Base-by-base conservation (phyloP, 2,113 vertebrate genomes). In the Tylochromis polylepis region DNA sequence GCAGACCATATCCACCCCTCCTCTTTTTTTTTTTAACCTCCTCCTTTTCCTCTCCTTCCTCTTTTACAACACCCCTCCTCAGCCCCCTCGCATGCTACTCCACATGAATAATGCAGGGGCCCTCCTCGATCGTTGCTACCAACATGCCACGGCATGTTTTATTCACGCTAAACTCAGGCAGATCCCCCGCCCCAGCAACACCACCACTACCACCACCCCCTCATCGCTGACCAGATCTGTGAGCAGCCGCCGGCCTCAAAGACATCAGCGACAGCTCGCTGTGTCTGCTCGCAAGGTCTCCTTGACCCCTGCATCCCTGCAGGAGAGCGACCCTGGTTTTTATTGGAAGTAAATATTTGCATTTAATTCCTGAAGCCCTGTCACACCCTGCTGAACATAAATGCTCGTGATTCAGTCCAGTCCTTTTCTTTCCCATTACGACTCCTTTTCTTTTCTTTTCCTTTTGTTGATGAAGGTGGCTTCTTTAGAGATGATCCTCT, bases 71-170 rank as follows among this genome's bases (percentile, higher is more conserved):
- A 27, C 34, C 36, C 84, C n/a, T 46, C 72, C 41, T 24, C 78
- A 22, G 14, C 53, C 58, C 60, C 80, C 85, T 83, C 38, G 34
- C 86, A 84, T 81, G 77, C 91, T 85, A 49, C 87, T 81, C 43
- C 1, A 20, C 87, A 96, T 96, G 92, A 96, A 96, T 96, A 95
- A 96, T 96, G 94, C 92, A 96, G 43, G n/a, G 57, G 55, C 57
- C 90, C 85, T 94, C 87, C 90, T 90, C 90, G 31, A 94, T 86
- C 79, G 87, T 93, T 89, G 84, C 92, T 84, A 90, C 83, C 88
- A 88, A 93, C 94, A 94, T 90, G 94, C 92, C 91, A 86, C 62
- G 56, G 60, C 93, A 96, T 96, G 95, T 96, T 96, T 96, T 96
- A 96, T 96, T 96, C 94, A 96, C 91, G 65, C 85, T 12, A 67